These are phyloP conservation scores for Archocentrus centrarchus DNA, from an alignment of 2,113 vertebrate genomes.

Conservation along the genomic window DNA sequence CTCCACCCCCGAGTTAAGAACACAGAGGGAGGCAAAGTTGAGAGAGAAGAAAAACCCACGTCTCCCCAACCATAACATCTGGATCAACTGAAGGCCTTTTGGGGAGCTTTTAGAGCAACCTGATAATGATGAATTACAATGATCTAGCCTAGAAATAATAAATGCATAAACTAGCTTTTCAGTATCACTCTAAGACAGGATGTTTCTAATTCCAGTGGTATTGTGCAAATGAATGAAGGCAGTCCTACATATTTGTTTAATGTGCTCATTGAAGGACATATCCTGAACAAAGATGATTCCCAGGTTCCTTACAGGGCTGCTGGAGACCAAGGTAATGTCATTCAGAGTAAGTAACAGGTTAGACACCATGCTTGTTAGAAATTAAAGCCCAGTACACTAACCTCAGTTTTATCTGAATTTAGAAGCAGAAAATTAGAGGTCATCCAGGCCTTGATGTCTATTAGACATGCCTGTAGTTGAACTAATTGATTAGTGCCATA, in stretches of 20 bases:
- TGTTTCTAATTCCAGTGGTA: no score
- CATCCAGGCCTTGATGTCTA: background rate
- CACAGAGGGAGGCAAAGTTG: background rate
- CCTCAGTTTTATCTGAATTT: no score
- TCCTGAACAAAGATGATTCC: background rate
- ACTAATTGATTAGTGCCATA: background rate
- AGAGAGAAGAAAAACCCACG: background rate
- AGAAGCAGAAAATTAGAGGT: no score
- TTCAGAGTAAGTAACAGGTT: no score
- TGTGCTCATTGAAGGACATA: background rate
- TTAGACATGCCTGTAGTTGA: background rate
- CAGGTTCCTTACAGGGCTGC: background rate
- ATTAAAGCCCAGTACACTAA: no score
- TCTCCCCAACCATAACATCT: background rate
- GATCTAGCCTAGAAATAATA: no score
- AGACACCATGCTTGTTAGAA: no score
- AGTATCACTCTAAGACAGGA: no score
- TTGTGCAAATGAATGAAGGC: background rate
- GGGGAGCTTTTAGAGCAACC: background rate
- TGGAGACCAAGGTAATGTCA: background rate
- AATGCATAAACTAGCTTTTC: no score
- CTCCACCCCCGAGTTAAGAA: background rate
- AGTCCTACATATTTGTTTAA: background rate
- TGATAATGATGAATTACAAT: no score
- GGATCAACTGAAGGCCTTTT: background rate